These are phyloP conservation scores for Muntiacus muntjak DNA, from an alignment of 2,113 vertebrate genomes.

Conservation along the genomic window DNA sequence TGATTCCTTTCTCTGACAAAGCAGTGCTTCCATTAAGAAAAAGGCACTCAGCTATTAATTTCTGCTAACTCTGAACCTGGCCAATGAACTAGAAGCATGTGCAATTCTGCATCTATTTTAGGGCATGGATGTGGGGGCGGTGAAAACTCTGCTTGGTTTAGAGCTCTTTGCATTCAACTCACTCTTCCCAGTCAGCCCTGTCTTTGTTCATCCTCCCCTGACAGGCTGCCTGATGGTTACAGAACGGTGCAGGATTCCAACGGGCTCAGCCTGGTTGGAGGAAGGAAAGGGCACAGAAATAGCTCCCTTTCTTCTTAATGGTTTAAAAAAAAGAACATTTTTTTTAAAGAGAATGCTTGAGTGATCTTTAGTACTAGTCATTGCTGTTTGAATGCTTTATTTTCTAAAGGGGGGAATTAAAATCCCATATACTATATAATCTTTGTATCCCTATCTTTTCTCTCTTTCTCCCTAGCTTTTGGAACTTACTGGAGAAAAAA, in stretches of 20 bases:
- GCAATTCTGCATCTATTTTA: conserved; percentile 61
- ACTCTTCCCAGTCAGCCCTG: not conserved
- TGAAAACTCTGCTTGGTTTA: not conserved
- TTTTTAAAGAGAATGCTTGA: not conserved
- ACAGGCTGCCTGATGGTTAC: conserved; percentile 7
- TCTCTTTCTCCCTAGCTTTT: not conserved
- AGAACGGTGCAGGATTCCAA: not conserved
- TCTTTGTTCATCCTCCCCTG: conserved; percentile 27
- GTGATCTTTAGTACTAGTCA: not conserved
- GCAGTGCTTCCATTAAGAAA: conserved; percentile 61
- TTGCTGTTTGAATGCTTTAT: not conserved
- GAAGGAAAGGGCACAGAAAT: not conserved
- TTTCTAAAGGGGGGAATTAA: not conserved
- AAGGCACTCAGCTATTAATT: conserved; percentile 56
- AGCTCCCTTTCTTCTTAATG: not conserved
- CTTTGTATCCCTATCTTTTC: no score
- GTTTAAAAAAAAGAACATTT: not conserved
- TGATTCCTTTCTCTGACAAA: conserved; percentile 42
- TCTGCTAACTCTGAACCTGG: conserved; percentile 46
- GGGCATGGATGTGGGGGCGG: not conserved
- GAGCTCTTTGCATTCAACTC: conserved; percentile 16
- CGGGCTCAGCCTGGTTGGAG: not conserved
- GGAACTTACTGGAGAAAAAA: not conserved
- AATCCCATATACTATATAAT: not conserved
- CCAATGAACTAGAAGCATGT: conserved; percentile 22